Evolutionary conservation across 2,888 invertebrate species (phyloP).

Genomic region (Antheraea yamamai): DNA sequence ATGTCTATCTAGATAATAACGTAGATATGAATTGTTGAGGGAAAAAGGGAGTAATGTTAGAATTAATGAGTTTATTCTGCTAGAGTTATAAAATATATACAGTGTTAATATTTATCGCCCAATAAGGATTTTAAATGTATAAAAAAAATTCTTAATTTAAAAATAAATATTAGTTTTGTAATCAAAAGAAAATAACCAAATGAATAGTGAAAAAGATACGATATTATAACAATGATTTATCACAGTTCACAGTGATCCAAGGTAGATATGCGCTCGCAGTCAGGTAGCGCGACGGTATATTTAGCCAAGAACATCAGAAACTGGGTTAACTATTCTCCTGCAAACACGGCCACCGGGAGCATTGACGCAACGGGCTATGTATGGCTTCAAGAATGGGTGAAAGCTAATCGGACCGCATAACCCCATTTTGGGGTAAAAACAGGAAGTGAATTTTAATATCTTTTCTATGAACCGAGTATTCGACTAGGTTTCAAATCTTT

Average conservation of each 20-base stretch:
- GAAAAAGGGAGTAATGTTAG: too few relatives aligned
- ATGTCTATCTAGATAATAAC: constrained; percentile 67
- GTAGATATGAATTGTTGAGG: constrained; percentile 60
- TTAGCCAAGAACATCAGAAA: constrained; percentile 59
- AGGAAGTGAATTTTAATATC: constrained; percentile 51
- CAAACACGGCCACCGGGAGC: constrained; percentile 65
- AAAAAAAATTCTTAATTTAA: neutral
- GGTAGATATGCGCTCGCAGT: constrained; percentile 48
- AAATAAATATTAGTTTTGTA: neutral
- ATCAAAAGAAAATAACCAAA: neutral
- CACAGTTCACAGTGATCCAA: constrained; percentile 38
- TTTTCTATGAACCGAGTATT: constrained; percentile 8
- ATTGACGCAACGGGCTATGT: constrained; percentile 63
- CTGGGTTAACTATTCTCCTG: constrained; percentile 78
- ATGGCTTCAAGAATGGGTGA: constrained; percentile 50
- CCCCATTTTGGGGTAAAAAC: constrained; percentile 62
- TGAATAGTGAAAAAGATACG: neutral
- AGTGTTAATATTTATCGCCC: neutral
- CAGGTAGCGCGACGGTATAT: constrained; percentile 66
- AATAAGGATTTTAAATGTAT: neutral
- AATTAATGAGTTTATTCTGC: too few relatives aligned
- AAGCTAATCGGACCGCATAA: constrained; percentile 60
- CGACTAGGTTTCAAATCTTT: neutral
- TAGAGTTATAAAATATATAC: neutral
- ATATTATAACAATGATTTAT: constrained; percentile 41